A percentile compares a stretch with the other conserved stretches of the same genome.
phyloP scores from a whole-genome alignment of 2,888 invertebrate species.

The Cephus runcator region DNA sequence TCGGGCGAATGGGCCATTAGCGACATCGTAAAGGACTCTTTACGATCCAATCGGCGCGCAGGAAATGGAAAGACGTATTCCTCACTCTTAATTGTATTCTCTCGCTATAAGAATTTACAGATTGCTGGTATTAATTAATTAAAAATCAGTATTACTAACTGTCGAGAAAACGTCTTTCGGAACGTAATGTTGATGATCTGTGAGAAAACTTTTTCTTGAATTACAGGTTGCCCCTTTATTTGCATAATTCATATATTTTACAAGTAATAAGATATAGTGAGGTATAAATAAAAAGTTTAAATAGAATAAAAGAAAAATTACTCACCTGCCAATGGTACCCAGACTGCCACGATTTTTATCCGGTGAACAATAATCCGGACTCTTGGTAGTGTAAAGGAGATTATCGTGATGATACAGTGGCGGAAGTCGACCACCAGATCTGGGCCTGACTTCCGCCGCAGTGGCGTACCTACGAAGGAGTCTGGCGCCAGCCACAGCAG shows the following conservation, averaged over 20 bases:
- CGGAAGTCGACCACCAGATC: slow-evolving; percentile 59
- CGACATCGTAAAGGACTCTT: background rate
- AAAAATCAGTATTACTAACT: background rate
- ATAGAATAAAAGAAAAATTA: background rate
- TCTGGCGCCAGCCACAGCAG: slow-evolving; percentile 69
- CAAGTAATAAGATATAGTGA: background rate
- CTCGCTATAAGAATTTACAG: background rate
- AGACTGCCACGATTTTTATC: slow-evolving; percentile 79
- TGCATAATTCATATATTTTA: too few species aligned
- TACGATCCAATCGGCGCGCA: background rate
- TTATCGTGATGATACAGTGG: slow-evolving; percentile 68
- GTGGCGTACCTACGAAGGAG: slow-evolving; percentile 72
- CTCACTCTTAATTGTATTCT: background rate
- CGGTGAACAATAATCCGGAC: slow-evolving; percentile 85
- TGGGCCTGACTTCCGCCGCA: slow-evolving; percentile 67
- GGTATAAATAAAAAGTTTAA: background rate
- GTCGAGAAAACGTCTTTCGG: background rate
- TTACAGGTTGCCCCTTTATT: too few species aligned
- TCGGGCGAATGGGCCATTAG: background rate
- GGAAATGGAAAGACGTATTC: background rate
- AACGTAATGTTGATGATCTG: background rate
- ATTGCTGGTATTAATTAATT: background rate
- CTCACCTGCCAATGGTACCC: slow-evolving; percentile 81
- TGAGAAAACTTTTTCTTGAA: too few species aligned
- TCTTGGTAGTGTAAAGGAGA: slow-evolving; percentile 80